Evolutionary conservation across 2,113 vertebrate species (phyloP), one percentile per base, ranked within the genome.

Genomic region (Callipepla californica): DNA sequence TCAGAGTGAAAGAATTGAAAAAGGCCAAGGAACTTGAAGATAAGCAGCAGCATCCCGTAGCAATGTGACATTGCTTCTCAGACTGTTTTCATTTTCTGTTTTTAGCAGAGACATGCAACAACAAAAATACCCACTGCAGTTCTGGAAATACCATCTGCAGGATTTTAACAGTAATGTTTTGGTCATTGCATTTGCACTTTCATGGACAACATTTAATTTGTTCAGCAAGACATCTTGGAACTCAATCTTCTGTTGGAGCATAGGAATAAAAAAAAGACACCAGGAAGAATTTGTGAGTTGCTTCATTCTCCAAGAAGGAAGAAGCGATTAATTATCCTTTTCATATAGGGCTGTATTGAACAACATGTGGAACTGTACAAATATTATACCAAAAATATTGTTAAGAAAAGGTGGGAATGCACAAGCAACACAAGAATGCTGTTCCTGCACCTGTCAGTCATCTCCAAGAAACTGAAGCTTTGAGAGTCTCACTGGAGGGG

Each of bases 1-100:
- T 88, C 98, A 99, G 99, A 99, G 99, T 98, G 99, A 99, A 99
- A 99, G 98, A 99, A 98, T 99, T 99, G 99, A 99, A 98, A 99
- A 99, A 98, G 99, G 99, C 98, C 99, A 99, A 98, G 99, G 99
- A 99, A 99, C 99, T 98, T 99, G 99, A 99, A 99, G 98, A 98
- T 96, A 95, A 96, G 96, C 98, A 98, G 98, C 98, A 98, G 98
- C 98, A 98, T 98, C 98, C 99, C 98, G 98, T 99, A 98, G 98
- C 98, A 98, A 99, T 99, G 99, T 99, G 99, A 99, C 98, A 98
- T 98, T 98, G 98, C 98, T 99, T 98, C 97, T 98, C 98, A 98
- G 98, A 99, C 98, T 99, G 98, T 98, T 98, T 98, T 98, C 97
- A 98, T 99, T 98, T 98, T 98, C 98, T 97, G 98, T 99, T 99